Evolutionary conservation across 1,140 invertebrate species (phyloP), one percentile per base, ranked within the genome.

Genomic region (Polyergus mexicanus): DNA sequence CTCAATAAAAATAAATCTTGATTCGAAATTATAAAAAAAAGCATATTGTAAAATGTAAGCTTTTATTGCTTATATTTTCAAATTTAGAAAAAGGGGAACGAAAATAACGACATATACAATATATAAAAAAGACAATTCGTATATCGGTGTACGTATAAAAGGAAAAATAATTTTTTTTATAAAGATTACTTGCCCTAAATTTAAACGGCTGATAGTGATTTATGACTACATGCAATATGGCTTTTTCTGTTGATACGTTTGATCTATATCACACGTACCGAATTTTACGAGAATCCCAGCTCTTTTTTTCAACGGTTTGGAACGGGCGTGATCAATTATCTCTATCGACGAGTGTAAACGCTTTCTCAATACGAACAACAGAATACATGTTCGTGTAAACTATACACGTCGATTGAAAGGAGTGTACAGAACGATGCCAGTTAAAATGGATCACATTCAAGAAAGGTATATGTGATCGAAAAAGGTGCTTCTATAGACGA

Each of bases 221-320:
- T 51, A 78, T 28, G 47, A 44, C 51, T 78, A 51, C 28, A 13
- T 68, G 35, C 16, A 51, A 68, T 11, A 54, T 68, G 35, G n/a
- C 28, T 68, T 78, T 78, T 54, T 11, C 35, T 51, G 13, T 51
- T n/a, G 41, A 28, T 13, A 13, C 3, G 13, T 51, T 66, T 51
- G 76, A 78, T 78, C n/a, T 78, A 66, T 66, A 78, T 66, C 41
- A 51, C 28, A 51, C 28, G n/a, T 51, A 11, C 2, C 28, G 41
- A 78, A 78, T 78, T 78, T 68, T 66, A n/a, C 41, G 13, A 19
- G 62, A 54, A 2, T 13, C 25, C 3, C 25, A 32, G 6, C 19
- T 78, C 25, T 78, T 78, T 78, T n/a, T 68, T 78, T 68, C 60
- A 66, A 51, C 28, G 13, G 38, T 44, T 63, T 7, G 38, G 32